A percentile compares a stretch with the other conserved stretches of the same genome.
Evolutionary conservation across 2,888 invertebrate genomes (phyloP).

Genomic region (Mesochorus sp.): DNA sequence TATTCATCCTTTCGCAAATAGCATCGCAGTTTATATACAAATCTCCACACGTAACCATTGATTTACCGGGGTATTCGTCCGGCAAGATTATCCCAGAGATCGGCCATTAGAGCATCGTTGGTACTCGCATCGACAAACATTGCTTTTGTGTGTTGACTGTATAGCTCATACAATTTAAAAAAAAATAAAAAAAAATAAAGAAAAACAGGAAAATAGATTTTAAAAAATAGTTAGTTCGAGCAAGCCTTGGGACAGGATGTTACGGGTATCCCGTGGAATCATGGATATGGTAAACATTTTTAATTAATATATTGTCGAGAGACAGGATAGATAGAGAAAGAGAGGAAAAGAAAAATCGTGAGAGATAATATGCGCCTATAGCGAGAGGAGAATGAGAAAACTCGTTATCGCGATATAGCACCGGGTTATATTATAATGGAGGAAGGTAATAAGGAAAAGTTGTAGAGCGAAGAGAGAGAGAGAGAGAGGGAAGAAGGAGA

Average conservation of each 20-base stretch:
- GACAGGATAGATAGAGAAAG: no score
- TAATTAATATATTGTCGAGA: constrained; percentile 42
- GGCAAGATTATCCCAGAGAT: no score
- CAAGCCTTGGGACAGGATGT: neutral
- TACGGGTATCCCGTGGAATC: constrained; percentile 10
- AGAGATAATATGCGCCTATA: neutral
- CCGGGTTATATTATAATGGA: constrained; percentile 43
- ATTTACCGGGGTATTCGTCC: no score
- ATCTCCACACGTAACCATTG: no score
- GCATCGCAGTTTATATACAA: no score
- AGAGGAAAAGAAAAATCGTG: neutral
- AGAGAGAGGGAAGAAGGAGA: constrained; percentile 8
- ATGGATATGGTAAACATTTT: constrained; percentile 14
- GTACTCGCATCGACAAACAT: no score
- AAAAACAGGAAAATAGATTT: neutral
- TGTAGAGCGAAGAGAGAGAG: neutral
- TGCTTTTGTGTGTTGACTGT: no score
- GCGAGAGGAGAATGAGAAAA: constrained; percentile 29
- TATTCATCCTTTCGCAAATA: no score
- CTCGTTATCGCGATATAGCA: constrained; percentile 50
- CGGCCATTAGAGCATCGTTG: no score
- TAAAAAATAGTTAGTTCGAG: neutral
- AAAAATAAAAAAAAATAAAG: neutral
- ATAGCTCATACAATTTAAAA: neutral
- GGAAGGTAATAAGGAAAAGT: constrained; percentile 49